Percentiles rank a stretch among this genome's conserved stretches.
Conservation (phyloP, 1,140 invertebrate species). For the Medauroidea extradentata region DNA sequence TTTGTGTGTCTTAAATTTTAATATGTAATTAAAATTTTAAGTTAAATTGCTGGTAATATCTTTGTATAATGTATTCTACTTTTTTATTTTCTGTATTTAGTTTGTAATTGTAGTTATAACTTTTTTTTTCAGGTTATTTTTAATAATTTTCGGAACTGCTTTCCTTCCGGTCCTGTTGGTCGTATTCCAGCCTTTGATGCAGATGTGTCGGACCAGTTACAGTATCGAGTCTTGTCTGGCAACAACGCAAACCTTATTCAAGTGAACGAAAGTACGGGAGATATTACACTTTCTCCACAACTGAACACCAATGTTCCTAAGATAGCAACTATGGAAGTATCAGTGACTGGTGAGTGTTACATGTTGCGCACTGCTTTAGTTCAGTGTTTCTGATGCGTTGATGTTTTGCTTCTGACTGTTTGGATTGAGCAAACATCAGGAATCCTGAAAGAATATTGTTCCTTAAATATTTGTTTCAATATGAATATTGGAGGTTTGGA, state of each 20-base stretch:
- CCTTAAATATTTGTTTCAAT: too few species aligned
- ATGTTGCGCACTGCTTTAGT: background rate
- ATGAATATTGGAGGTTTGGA: too few species aligned
- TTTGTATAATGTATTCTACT: too few species aligned
- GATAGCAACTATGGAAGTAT: slow-evolving; percentile 89
- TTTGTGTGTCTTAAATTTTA: too few species aligned
- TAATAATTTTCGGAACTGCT: slow-evolving; percentile 93
- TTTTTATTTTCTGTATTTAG: too few species aligned
- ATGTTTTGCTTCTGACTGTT: too few species aligned
- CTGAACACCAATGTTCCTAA: slow-evolving; percentile 95
- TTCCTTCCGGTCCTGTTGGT: slow-evolving; percentile 85
- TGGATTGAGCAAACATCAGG: too few species aligned
- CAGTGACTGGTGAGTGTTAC: slow-evolving; percentile 68
- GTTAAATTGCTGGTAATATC: too few species aligned
- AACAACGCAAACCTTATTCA: slow-evolving; percentile 89
- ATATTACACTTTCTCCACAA: slow-evolving; percentile 83
- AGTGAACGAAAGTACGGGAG: slow-evolving; percentile 78
- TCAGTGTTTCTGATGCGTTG: too few species aligned
- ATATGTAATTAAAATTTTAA: too few species aligned
- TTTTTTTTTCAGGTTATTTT: slow-evolving; percentile 73
- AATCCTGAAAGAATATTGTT: too few species aligned
- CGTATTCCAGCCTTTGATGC: slow-evolving; percentile 89
- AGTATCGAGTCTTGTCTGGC: slow-evolving; percentile 80
- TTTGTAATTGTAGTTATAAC: too few species aligned
- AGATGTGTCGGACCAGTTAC: slow-evolving; percentile 74